These are phyloP conservation scores for Zeugodacus cucurbitae DNA, from an alignment of 1,140 invertebrate species.

Conservation along the genomic window DNA sequence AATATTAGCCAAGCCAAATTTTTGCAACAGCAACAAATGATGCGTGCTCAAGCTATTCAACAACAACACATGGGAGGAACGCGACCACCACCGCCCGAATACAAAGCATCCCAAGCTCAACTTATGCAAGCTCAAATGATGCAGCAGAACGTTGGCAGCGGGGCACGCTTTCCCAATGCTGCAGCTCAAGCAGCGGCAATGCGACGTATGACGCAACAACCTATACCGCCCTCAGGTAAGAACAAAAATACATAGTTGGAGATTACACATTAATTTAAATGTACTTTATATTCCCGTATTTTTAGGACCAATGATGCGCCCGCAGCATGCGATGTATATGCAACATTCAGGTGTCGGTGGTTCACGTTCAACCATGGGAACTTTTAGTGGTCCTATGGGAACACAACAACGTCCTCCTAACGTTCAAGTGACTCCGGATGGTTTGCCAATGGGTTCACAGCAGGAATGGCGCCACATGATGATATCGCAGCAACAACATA, in stretches of 20 bases:
- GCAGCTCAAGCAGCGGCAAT: conserved; percentile 69
- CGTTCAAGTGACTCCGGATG: conserved; percentile 69
- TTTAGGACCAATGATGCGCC: conserved; percentile 76
- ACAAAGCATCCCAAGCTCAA: conserved; percentile 74
- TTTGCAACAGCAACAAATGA: conserved; percentile 68
- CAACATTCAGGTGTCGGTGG: conserved; percentile 64
- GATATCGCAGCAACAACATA: conserved; percentile 76
- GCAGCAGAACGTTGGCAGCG: conserved; percentile 67
- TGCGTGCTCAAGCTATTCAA: conserved; percentile 64
- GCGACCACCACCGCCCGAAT: conserved; percentile 80
- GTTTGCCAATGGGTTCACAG: conserved; percentile 70
- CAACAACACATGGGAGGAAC: conserved; percentile 68
- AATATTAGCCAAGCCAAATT: conserved; percentile 72
- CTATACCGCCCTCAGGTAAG: conserved; percentile 75
- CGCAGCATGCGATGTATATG: conserved; percentile 70
- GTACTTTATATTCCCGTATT: neutral
- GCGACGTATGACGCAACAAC: conserved; percentile 73
- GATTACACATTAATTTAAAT: neutral
- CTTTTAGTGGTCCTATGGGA: conserved; percentile 65
- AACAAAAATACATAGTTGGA: neutral
- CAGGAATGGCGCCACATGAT: conserved; percentile 79
- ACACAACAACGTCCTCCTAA: conserved; percentile 67
- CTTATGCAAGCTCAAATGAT: conserved; percentile 70
- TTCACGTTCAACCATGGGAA: conserved; percentile 64
- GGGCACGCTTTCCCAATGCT: conserved; percentile 61